Base-by-base conservation (phyloP, 2,888 invertebrate species). In the Julus scanicus region DNA sequence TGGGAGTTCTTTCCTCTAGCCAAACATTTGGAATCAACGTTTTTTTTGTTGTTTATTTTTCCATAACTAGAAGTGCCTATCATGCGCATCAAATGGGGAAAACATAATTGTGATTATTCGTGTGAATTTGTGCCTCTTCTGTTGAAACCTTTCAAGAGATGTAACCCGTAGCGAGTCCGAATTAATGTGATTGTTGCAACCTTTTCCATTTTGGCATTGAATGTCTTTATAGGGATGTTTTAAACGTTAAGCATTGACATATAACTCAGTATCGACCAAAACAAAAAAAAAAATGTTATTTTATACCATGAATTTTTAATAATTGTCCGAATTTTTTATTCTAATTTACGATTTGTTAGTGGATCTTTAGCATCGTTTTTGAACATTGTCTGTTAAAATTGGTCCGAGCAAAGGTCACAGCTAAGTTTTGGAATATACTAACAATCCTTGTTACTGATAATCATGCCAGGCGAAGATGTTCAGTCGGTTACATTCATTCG, bases 61-160 rank as follows among this genome's bases (percentile, higher is more conserved):
- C 80, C 80, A 37, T 80, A 80, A 80, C 80, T 80, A 80, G 80
- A 80, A 80, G 80, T 80, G 80, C 80, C 80, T 80, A 80, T 80
- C 80, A 80, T 80, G 80, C 80, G 80, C 80, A 80, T 80, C 80
- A 80, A 80, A 80, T 80, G 80, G 80, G 37, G 80, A 80, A 80
- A 17, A 39, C 80, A 80, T 80, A 80, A 80, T 80, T 80, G 80
- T 80, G 80, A 80, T 80, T 80, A 80, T 80, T 80, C 80, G 80
- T 80, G 80, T 80, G 80, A 80, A 80, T 80, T 80, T 80, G 71
- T 80, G 80, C 80, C 80, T 80, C 80, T 80, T 80, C 37, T 80
- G 80, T 80, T 80, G 13, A 80, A 80, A 80, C 80, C 80, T 80
- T 80, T 80, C 80, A 15, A 80, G 37, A 37, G 80, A 80, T 37